Base-by-base conservation (phyloP, 2,888 invertebrate species). In the Drosophila anomelani region DNA sequence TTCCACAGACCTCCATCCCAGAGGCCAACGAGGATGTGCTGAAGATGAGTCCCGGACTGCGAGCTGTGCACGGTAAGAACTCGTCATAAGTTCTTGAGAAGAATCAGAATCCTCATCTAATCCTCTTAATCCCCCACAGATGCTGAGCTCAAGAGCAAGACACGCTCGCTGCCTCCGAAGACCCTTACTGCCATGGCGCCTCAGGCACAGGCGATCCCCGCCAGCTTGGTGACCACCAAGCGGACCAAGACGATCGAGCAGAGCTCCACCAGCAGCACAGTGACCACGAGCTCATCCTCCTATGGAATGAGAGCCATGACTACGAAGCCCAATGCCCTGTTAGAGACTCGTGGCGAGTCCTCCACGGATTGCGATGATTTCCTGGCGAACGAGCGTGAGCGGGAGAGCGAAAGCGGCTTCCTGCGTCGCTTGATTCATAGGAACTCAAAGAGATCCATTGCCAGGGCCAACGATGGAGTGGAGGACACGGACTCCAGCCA, bases 11-110 rank as follows among this genome's bases (percentile, higher is more conserved):
- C 74, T 95, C 95, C 70, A 96, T 96, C 85, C 96, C 95, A 78
- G 96, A 96, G 94, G 95, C 96, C 70, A 96, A 96, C 93, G 96
- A 96, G 94, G 96, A 96, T 91, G 93, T 94, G 86, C 94, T 94
- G 80, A 94, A 95, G 93, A 94, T 95, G 89, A 76, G 63, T 55
- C 79, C 83, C 36, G 73, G 57, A 26, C 4, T 88, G 5, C 51
- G 61, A 41, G 55, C 70, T 17, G 38, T 83, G 0, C 75, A 73
- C 8, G 83, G 86, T 80, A 64, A 68, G 78, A 36, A 3, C 4
- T 2, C 2, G 0, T 2, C 0, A 2, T 2, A 12, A 13, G 1
- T 7, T 12, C 5, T 17, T 4, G 10, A n/a, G 4, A 15, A 13
- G 1, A 15, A 9, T 4, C 13, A 13, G 1, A 15, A 9, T 4